Conservation (phyloP, 2,797 vertebrate species). For the Micromesistius poutassou region DNA sequence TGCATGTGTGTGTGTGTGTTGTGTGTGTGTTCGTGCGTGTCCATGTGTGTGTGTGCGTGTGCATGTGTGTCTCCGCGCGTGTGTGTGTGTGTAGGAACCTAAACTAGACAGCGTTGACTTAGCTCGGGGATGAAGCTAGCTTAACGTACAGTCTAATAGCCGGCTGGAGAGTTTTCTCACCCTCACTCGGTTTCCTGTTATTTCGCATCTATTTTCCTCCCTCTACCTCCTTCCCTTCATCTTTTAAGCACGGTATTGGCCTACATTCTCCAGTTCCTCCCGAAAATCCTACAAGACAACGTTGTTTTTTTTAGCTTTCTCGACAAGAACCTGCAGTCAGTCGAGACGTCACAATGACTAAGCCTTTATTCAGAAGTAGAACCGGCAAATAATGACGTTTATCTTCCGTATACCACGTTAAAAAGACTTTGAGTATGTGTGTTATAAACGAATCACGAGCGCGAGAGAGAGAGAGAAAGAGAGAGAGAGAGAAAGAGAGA, state of each 20-base stretch:
- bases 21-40: no score
- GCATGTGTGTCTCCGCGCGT: no score
- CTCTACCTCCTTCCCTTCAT: background rate
- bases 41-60: background rate
- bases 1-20: background rate
- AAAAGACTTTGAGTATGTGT: no score
- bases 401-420: no score
- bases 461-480: no score
- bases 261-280: background rate
- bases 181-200: background rate
- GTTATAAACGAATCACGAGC: no score
- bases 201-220: background rate
- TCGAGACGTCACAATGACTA: no score
- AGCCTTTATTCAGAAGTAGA: no score
- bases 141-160: conserved; percentile 6
- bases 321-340: no score
- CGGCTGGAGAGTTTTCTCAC: conserved; percentile 3
- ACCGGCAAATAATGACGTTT: no score
- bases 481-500: no score
- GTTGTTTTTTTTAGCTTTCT: background rate
- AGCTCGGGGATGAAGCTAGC: background rate
- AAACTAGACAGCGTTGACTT: background rate
- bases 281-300: background rate
- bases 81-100: background rate
- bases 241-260: background rate